phyloP scores from a whole-genome alignment of 2,113 vertebrate genomes.

The Numida meleagris region DNA sequence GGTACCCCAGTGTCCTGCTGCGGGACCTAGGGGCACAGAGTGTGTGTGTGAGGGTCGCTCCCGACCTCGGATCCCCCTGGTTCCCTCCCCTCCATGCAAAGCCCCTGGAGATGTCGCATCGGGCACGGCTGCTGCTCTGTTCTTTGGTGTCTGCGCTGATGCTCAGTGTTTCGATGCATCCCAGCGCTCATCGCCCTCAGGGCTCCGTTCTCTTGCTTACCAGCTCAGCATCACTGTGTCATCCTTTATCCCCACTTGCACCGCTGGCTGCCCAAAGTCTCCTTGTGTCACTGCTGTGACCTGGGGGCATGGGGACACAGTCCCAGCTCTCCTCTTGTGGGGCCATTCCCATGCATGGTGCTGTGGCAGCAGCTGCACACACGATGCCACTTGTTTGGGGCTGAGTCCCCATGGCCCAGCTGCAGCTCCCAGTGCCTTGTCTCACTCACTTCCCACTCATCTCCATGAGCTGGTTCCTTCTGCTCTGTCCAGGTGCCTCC shows the following conservation, averaged over 20 bases:
- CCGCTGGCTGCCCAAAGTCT: neutral
- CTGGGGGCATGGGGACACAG: neutral
- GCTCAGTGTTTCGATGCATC: neutral
- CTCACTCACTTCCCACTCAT: fast-evolving
- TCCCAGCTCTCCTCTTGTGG: neutral
- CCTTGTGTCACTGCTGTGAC: fast-evolving
- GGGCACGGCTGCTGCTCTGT: neutral
- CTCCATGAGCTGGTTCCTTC: neutral
- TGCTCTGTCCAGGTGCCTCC: neutral
- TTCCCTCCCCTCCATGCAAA: neutral
- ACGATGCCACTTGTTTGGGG: neutral
- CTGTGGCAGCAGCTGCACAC: neutral
- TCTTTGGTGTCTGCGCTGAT: neutral
- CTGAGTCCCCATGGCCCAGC: fast-evolving
- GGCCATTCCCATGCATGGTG: neutral
- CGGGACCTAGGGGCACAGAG: neutral
- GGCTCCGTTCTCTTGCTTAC: neutral
- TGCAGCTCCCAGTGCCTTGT: fast-evolving
- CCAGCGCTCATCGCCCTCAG: neutral
- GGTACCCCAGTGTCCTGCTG: neutral
- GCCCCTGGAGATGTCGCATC: neutral
- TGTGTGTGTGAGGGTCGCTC: neutral
- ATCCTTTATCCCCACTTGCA: neutral
- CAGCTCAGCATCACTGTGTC: neutral
- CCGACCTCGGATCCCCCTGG: neutral